Percentiles rank a stretch among this genome's conserved stretches.
These are phyloP conservation scores for Hyaena hyaena DNA, from an alignment of 2,113 vertebrate species.

Conservation along the genomic window DNA sequence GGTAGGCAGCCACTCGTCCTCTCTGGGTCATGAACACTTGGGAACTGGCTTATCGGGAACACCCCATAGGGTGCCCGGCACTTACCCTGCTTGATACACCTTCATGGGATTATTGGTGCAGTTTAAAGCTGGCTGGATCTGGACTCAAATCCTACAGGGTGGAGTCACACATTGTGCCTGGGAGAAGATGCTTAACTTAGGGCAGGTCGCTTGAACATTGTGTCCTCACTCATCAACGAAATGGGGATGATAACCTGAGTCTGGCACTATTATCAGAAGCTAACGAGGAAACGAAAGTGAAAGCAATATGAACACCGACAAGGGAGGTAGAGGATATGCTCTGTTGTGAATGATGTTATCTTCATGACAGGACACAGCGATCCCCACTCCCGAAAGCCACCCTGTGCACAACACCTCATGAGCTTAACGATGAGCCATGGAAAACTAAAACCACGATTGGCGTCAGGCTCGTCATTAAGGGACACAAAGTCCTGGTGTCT, in stretches of 20 bases:
- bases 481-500: not conserved
- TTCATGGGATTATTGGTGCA: not conserved
- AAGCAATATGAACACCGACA: not conserved
- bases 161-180: no score
- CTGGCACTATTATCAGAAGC: not conserved
- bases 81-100: not conserved
- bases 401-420: no score
- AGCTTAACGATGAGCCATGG: not conserved
- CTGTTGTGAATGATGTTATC: not conserved
- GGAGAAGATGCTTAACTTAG: not conserved
- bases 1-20: not conserved
- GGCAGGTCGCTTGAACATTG: not conserved
- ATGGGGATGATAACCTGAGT: not conserved
- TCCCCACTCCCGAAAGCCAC: not conserved
- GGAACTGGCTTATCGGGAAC: not conserved
- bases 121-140: not conserved
- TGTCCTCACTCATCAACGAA: not conserved
- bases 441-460: not conserved
- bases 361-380: no score
- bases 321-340: not conserved
- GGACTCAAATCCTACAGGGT: not conserved
- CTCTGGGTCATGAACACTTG: not conserved
- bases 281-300: not conserved
- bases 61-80: no score
- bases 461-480: not conserved